phyloP scores from a whole-genome alignment of 2,113 vertebrate species.

The Mus spicilegus region DNA sequence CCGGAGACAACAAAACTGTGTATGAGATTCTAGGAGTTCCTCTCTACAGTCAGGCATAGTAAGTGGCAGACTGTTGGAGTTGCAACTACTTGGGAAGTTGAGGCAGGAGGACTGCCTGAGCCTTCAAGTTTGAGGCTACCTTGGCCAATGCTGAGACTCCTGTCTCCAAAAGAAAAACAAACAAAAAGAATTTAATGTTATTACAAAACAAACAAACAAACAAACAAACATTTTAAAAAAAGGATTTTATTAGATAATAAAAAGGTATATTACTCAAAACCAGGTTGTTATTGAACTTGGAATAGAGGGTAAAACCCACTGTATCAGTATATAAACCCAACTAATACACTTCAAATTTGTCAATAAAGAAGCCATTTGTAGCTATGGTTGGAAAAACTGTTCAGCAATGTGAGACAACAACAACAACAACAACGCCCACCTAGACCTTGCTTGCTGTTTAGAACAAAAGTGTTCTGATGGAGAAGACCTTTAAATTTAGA shows the following conservation, averaged over 20 bases:
- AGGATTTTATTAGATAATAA: slow-evolving; percentile 26
- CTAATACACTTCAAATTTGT: background rate
- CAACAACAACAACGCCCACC: background rate
- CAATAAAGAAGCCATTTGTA: background rate
- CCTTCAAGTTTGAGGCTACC: background rate
- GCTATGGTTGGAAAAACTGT: background rate
- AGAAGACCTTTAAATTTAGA: background rate
- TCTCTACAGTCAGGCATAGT: background rate
- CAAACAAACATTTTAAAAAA: slow-evolving; percentile 51
- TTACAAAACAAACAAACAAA: background rate
- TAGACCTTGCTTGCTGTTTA: background rate
- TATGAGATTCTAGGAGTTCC: background rate
- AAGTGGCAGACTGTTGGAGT: background rate
- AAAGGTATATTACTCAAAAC: slow-evolving; percentile 19
- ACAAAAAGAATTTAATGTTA: slow-evolving; percentile 36
- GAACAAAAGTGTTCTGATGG: background rate
- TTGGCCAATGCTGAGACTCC: background rate
- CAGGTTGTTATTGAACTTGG: background rate
- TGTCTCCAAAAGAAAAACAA: background rate
- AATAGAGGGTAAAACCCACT: background rate
- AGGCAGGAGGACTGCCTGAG: background rate
- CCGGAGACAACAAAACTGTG: background rate
- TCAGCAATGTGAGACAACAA: background rate
- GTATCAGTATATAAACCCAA: background rate
- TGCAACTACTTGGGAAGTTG: background rate